These are phyloP conservation scores for Anas bernieri DNA, from an alignment of 2,797 vertebrate genomes.

Conservation along the genomic window DNA sequence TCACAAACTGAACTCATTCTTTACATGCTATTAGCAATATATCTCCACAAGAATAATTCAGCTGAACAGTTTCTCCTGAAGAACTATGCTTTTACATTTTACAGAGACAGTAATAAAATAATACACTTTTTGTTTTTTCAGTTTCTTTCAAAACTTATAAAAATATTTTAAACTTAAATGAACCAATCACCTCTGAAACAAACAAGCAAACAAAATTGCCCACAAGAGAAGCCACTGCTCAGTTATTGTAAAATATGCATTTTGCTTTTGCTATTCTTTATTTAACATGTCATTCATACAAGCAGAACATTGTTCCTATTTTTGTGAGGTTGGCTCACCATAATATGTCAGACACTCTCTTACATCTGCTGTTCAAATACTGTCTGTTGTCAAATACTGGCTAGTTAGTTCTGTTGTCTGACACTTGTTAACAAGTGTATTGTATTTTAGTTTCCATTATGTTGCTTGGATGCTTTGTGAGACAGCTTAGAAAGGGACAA, in stretches of 20 bases:
- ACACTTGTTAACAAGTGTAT: neutral
- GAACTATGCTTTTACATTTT: neutral
- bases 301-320: neutral
- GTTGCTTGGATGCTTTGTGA: neutral
- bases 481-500: neutral
- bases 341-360: neutral
- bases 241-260: neutral
- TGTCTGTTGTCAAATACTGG: neutral
- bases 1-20: neutral
- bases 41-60: neutral
- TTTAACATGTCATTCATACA: neutral
- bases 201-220: neutral
- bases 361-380: neutral
- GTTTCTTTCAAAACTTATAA: neutral
- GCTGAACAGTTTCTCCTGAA: neutral
- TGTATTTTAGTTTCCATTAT: neutral
- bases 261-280: neutral
- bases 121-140: neutral
- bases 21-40: neutral
- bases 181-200: neutral
- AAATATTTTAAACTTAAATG: neutral
- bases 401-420: neutral
- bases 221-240: neutral
- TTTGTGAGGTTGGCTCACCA: neutral
- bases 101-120: neutral